Percentiles rank a stretch among this genome's conserved stretches.
These are phyloP conservation scores for Neotoxoptera formosana DNA, from an alignment of 1,140 invertebrate species.

Conservation along the genomic window DNA sequence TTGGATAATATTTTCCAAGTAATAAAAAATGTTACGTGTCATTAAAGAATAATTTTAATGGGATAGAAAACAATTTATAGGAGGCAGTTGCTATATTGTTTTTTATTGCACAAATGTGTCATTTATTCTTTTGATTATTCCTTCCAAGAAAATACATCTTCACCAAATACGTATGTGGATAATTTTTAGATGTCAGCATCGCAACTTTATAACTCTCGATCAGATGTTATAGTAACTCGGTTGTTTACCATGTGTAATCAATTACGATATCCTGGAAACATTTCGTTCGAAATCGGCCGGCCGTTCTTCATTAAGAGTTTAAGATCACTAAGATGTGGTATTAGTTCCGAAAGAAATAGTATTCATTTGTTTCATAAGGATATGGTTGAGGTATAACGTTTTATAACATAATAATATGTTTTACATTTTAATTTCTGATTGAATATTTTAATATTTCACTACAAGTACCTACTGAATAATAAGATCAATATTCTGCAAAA, in stretches of 20 bases:
- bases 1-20: conserved; percentile 35
- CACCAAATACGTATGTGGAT: neutral
- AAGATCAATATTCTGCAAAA: neutral
- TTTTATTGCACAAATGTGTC: neutral
- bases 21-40: conserved; percentile 39
- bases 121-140: neutral
- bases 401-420: neutral
- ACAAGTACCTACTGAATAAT: neutral
- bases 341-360: neutral
- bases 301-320: neutral
- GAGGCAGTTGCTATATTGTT: neutral
- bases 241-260: neutral
- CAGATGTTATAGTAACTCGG: neutral
- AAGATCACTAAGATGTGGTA: conserved; percentile 21
- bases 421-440: neutral
- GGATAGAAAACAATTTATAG: neutral
- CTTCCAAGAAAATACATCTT: neutral
- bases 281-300: neutral
- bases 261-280: neutral
- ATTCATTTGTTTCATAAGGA: conserved; percentile 25
- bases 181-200: conserved; percentile 18
- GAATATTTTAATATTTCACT: neutral
- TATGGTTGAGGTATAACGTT: neutral
- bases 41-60: neutral
- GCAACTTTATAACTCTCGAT: neutral